Percentiles rank a stretch among this genome's conserved stretches.
Conservation (phyloP, 2,113 vertebrate species). For the Pimephales promelas region DNA sequence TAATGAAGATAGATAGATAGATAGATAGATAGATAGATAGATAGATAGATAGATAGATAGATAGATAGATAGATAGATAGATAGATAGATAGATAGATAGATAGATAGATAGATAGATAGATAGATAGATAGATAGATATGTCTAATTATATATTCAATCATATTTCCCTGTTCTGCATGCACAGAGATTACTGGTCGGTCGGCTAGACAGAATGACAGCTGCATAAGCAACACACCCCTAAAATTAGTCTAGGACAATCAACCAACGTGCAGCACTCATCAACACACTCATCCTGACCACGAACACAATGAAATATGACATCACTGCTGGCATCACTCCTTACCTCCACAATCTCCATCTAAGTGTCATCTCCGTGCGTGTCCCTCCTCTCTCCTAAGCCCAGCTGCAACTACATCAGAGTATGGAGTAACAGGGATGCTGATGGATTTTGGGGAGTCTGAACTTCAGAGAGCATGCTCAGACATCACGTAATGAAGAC, state of each 20-base stretch:
- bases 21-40: background rate
- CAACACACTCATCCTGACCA: conserved; percentile 4
- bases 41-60: conserved; percentile 18
- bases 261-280: background rate
- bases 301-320: conserved; percentile 20
- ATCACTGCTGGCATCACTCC: conserved; percentile 33
- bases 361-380: conserved; percentile 64
- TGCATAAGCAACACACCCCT: conserved; percentile 44
- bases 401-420: conserved; percentile 64
- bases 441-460: conserved; percentile 34
- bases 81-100: background rate
- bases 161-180: background rate
- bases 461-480: conserved; percentile 62
- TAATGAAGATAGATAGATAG: background rate
- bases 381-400: conserved; percentile 56
- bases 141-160: background rate
- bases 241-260: conserved; percentile 33
- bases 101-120: background rate
- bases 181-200: background rate
- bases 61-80: conserved; percentile 11
- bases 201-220: conserved; percentile 18
- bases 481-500: conserved; percentile 55
- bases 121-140: background rate
- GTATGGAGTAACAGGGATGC: conserved; percentile 41
- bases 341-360: conserved; percentile 77